phyloP scores from a whole-genome alignment of 1,140 invertebrate species.

The Trichoplusia ni region DNA sequence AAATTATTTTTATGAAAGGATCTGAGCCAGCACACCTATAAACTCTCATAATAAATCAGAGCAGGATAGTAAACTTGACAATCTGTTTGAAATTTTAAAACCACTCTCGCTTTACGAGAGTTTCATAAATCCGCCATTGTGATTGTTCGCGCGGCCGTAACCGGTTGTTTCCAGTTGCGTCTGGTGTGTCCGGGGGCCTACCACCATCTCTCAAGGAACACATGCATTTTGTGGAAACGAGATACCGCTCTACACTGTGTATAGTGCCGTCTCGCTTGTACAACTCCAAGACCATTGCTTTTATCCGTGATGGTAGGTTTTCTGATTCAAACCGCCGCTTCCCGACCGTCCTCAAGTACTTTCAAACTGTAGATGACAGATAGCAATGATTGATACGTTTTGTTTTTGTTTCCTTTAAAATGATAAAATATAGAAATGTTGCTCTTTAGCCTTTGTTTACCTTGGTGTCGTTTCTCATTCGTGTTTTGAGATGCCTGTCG shows the following conservation, averaged over 20 bases:
- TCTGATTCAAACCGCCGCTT: background rate
- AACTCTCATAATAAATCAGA: conserved; percentile 2
- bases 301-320: too few relatives aligned
- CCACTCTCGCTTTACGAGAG: conserved; percentile 17
- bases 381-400: background rate
- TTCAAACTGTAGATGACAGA: background rate
- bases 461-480: background rate
- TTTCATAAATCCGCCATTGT: conserved; percentile 14
- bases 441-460: background rate
- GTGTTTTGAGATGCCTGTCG: too few relatives aligned
- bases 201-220: too few relatives aligned
- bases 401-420: background rate
- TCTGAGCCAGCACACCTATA: background rate
- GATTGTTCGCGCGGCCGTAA: conserved; percentile 10
- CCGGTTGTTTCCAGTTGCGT: background rate
- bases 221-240: too few relatives aligned
- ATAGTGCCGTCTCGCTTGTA: too few relatives aligned
- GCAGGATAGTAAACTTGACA: background rate
- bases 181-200: too few relatives aligned
- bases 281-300: too few relatives aligned
- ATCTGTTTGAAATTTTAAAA: conserved; percentile 18
- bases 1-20: background rate
- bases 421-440: too few relatives aligned
- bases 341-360: background rate
- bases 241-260: too few relatives aligned